Conservation (phyloP, 2,797 vertebrate species). For the Diplodus puntazzo region DNA sequence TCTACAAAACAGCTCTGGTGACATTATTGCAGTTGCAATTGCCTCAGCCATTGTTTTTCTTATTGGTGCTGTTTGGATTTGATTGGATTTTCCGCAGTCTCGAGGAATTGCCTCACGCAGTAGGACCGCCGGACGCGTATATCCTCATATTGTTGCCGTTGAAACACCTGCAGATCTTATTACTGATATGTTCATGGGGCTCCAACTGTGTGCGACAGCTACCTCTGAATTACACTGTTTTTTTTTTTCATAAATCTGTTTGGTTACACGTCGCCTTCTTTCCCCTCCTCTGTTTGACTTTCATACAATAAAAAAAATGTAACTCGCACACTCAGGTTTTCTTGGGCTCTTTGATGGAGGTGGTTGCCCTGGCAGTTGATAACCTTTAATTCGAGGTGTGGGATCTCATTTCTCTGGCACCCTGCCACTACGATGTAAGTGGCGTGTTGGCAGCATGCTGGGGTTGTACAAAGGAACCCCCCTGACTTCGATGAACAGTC, state of each 20-base stretch:
- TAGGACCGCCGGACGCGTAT: slow-evolving; percentile 45
- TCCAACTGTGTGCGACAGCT: slow-evolving; percentile 44
- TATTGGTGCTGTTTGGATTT: slow-evolving; percentile 81
- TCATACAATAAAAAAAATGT: slow-evolving; percentile 29
- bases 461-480: slow-evolving; percentile 75
- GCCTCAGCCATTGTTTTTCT: slow-evolving; percentile 77
- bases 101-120: slow-evolving; percentile 72
- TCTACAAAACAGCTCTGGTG: slow-evolving; percentile 81
- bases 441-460: slow-evolving; percentile 74
- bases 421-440: slow-evolving; percentile 75
- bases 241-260: slow-evolving; percentile 35
- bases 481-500: slow-evolving; percentile 87
- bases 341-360: slow-evolving; percentile 45
- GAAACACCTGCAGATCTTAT: slow-evolving; percentile 75
- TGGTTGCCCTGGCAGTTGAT: slow-evolving; percentile 60
- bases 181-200: slow-evolving; percentile 58
- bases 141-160: slow-evolving; percentile 62
- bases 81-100: slow-evolving; percentile 79
- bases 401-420: slow-evolving; percentile 70
- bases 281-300: slow-evolving; percentile 11
- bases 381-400: slow-evolving; percentile 76
- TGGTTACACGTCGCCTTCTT: slow-evolving; percentile 15
- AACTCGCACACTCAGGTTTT: slow-evolving; percentile 35
- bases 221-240: slow-evolving; percentile 49
- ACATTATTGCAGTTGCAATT: slow-evolving; percentile 80